phyloP scores from a whole-genome alignment of 2,888 invertebrate genomes.

The Strigamia maritima region DNA sequence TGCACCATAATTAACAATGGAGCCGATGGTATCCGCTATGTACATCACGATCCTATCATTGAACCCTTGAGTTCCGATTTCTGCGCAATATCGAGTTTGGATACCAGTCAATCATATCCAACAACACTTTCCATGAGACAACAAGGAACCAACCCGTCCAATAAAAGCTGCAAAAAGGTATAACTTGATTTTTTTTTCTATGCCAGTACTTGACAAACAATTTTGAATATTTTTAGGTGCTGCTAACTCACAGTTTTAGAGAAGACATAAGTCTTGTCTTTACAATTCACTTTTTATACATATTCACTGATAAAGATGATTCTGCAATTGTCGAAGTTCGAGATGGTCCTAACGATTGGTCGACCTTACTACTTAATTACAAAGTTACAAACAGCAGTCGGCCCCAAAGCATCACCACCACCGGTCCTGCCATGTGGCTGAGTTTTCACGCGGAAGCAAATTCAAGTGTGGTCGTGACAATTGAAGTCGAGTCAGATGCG shows the following conservation, averaged over 20 bases:
- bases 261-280: constrained; percentile 51
- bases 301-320: constrained; percentile 63
- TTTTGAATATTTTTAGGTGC: background rate
- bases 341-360: constrained; percentile 70
- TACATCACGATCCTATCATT: constrained; percentile 70
- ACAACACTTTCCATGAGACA: constrained; percentile 45
- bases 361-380: constrained; percentile 68
- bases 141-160: constrained; percentile 59
- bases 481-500: background rate
- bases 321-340: constrained; percentile 73
- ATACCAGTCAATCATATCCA: constrained; percentile 77
- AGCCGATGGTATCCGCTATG: constrained; percentile 84
- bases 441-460: constrained; percentile 59
- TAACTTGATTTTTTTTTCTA: background rate
- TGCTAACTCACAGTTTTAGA: background rate
- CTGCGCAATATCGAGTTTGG: constrained; percentile 77
- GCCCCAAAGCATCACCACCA: constrained; percentile 82
- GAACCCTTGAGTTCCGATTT: constrained; percentile 75
- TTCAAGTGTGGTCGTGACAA: background rate
- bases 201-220: too few species aligned
- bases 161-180: constrained; percentile 70
- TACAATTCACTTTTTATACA: constrained; percentile 79
- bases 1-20: constrained; percentile 78
- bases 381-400: constrained; percentile 77
- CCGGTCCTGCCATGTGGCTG: constrained; percentile 73